Percentiles rank a stretch among this genome's conserved stretches.
Conservation (phyloP, 2,888 invertebrate species). For the Sinodicranocentrus sp. region DNA sequence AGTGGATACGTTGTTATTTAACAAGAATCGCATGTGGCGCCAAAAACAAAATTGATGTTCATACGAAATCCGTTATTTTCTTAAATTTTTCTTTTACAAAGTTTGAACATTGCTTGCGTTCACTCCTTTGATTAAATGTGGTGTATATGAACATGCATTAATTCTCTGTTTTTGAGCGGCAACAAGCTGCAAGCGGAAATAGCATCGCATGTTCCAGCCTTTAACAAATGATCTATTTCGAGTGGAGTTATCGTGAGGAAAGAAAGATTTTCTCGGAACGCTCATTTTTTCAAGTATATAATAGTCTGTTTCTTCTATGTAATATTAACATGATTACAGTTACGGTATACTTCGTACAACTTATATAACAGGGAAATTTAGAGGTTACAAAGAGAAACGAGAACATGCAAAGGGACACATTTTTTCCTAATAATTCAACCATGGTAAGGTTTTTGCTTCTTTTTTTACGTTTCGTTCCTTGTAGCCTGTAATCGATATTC, state of each 20-base stretch:
- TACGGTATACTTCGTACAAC: too few species aligned
- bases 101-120: not conserved
- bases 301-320: too few species aligned
- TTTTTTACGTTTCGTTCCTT: conserved; percentile 14
- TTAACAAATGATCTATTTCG: conserved; percentile 45
- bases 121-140: not conserved
- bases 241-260: conserved; percentile 30
- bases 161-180: not conserved
- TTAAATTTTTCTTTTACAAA: not conserved
- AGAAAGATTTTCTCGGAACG: conserved; percentile 6
- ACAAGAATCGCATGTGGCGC: conserved; percentile 39
- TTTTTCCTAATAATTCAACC: conserved; percentile 32
- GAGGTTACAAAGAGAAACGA: not conserved
- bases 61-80: not conserved
- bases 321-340: too few species aligned
- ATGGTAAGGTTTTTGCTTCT: conserved; percentile 42
- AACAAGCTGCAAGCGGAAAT: conserved; percentile 57
- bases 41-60: not conserved
- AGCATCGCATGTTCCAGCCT: conserved; percentile 34
- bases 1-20: too few species aligned
- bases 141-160: not conserved
- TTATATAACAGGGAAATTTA: too few species aligned
- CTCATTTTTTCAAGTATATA: conserved; percentile 22
- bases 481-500: conserved; percentile 70
- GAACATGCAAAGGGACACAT: conserved; percentile 70